A percentile compares a stretch with the other conserved stretches of the same genome.
Conservation (phyloP, 2,797 vertebrate genomes). For the Tragopan temminckii region DNA sequence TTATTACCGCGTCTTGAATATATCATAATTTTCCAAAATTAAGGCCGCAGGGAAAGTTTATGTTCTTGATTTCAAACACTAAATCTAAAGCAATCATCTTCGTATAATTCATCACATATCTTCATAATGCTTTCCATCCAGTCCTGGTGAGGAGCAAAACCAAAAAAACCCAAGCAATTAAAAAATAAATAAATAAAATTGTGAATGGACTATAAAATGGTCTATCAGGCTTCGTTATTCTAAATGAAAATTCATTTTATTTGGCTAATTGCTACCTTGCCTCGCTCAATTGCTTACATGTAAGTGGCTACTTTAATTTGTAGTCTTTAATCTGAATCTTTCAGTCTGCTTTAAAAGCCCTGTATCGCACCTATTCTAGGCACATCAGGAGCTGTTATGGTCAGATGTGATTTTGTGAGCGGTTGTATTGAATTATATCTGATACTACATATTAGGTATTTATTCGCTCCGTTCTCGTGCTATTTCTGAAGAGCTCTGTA, state of each 20-base stretch:
- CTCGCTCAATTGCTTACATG: rapidly evolving
- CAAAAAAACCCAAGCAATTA: rapidly evolving
- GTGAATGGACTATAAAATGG: background rate
- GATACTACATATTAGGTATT: background rate
- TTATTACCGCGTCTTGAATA: background rate
- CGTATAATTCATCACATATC: background rate
- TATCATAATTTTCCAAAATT: background rate
- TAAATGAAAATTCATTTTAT: slow-evolving; percentile 11
- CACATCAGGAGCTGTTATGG: background rate
- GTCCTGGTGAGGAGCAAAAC: background rate
- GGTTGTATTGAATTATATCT: background rate
- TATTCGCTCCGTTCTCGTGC: background rate
- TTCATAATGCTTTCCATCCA: background rate
- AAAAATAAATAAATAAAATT: background rate
- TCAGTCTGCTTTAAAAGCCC: background rate
- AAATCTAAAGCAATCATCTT: background rate
- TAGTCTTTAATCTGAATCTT: slow-evolving; percentile 22
- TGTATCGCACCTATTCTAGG: background rate
- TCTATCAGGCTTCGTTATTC: slow-evolving; percentile 19
- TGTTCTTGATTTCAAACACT: background rate
- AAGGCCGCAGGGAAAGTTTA: background rate
- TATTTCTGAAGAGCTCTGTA: background rate
- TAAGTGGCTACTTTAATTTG: slow-evolving; percentile 8
- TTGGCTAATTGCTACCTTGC: slow-evolving; percentile 15
- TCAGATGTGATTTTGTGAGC: background rate